Conservation (phyloP, 2,113 vertebrate species). For the Mungos mungo region DNA sequence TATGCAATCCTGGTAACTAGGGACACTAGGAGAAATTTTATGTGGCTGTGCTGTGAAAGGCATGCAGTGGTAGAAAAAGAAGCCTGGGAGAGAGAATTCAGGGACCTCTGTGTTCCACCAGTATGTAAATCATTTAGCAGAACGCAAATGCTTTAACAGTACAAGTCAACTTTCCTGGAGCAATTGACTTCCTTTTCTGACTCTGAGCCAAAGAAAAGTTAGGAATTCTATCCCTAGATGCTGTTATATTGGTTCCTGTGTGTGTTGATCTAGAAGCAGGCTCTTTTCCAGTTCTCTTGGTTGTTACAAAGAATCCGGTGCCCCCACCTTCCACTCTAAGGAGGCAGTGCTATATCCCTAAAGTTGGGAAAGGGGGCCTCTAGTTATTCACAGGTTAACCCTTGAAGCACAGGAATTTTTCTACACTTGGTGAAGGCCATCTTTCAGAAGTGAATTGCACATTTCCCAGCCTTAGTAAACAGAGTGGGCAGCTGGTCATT, state of each 20-base stretch:
- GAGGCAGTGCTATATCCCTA: fast-evolving
- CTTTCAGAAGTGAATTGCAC: background rate
- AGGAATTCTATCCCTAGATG: background rate
- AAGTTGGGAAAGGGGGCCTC: background rate
- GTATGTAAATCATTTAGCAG: background rate
- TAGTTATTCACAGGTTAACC: background rate
- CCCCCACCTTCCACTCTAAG: background rate
- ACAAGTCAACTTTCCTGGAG: background rate
- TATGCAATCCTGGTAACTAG: slow-evolving; percentile 32
- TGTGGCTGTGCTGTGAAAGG: background rate
- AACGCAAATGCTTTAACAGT: background rate
- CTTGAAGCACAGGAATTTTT: background rate
- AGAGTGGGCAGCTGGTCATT: background rate
- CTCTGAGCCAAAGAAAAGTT: background rate
- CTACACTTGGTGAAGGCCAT: background rate
- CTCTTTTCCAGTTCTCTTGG: background rate
- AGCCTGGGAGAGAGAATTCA: background rate
- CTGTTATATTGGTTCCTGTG: background rate
- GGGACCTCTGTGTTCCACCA: background rate
- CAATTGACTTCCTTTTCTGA: slow-evolving; percentile 28
- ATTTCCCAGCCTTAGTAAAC: background rate
- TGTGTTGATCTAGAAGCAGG: background rate
- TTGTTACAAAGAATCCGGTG: background rate
- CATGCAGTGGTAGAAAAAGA: background rate
- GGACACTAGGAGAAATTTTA: slow-evolving; percentile 16